Conservation (phyloP, 2,113 vertebrate species). For the Stigmatopora nigra region DNA sequence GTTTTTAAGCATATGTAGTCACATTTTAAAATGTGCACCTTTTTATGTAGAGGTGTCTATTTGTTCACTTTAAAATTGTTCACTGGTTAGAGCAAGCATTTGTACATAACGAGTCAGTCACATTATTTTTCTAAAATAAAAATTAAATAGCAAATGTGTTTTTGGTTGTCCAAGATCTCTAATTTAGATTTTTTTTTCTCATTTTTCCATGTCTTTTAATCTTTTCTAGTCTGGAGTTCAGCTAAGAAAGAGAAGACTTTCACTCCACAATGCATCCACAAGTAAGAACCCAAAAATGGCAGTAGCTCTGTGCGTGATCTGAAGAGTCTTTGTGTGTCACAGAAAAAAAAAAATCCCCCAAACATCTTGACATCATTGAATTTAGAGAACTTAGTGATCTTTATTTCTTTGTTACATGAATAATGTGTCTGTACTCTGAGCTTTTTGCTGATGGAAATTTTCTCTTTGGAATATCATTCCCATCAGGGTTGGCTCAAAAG, state of each 20-base stretch:
- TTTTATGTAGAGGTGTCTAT: too few relatives aligned
- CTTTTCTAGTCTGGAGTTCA: conserved; percentile 44
- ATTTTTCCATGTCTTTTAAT: conserved; percentile 6
- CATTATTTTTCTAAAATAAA: too few relatives aligned
- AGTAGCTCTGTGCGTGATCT: conserved; percentile 1
- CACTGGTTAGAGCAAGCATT: too few relatives aligned
- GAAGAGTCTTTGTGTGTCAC: not conserved
- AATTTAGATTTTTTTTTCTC: conserved; percentile 5
- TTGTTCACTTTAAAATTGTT: too few relatives aligned
- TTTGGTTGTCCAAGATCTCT: not conserved
- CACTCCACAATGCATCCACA: conserved; percentile 55
- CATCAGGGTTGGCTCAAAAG: not conserved
- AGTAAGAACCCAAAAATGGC: conserved; percentile 54
- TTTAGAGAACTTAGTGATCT: conserved; percentile 19
- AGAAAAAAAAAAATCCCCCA: conserved; percentile 6
- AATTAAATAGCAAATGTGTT: not conserved
- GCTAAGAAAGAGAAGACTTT: conserved; percentile 44
- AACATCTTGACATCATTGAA: conserved; percentile 44
- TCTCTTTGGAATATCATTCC: not conserved
- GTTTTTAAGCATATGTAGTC: too few relatives aligned
- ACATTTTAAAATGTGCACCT: too few relatives aligned
- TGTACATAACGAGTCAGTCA: too few relatives aligned
- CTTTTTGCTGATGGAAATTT: not conserved
- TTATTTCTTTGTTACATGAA: conserved; percentile 10
- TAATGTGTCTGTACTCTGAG: conserved; percentile 13